Conservation (phyloP, 2,797 vertebrate species). For the Artibeus lituratus region DNA sequence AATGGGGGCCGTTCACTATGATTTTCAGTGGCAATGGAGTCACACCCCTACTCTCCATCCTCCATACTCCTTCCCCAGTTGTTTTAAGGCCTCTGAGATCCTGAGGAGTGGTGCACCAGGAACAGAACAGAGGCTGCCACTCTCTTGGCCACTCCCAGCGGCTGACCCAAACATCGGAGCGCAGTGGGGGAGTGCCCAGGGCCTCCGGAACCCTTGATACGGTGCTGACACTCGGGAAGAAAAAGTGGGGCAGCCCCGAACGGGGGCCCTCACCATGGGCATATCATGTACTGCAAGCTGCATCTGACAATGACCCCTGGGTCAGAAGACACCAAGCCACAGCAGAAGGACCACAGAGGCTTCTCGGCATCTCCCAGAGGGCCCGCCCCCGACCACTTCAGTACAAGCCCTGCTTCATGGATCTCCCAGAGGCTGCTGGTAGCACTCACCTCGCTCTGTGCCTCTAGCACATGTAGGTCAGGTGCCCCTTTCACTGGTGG, state of each 20-base stretch:
- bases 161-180: background rate
- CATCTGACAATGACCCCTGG: background rate
- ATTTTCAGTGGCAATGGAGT: background rate
- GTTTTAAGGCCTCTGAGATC: background rate
- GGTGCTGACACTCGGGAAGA: background rate
- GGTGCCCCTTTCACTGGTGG: background rate
- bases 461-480: background rate
- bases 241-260: background rate
- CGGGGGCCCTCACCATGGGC: rapidly evolving
- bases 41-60: too few species aligned
- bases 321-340: background rate
- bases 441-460: background rate
- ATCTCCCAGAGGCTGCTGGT: background rate
- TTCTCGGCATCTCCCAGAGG: background rate
- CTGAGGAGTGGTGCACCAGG: background rate
- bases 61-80: background rate
- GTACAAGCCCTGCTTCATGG: background rate
- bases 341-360: background rate
- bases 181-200: background rate
- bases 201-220: background rate
- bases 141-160: background rate
- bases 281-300: background rate
- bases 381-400: background rate
- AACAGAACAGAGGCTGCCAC: background rate
- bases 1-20: background rate